Evolutionary conservation across 2,888 invertebrate genomes (phyloP).

Genomic region (Lapara coniferarum): DNA sequence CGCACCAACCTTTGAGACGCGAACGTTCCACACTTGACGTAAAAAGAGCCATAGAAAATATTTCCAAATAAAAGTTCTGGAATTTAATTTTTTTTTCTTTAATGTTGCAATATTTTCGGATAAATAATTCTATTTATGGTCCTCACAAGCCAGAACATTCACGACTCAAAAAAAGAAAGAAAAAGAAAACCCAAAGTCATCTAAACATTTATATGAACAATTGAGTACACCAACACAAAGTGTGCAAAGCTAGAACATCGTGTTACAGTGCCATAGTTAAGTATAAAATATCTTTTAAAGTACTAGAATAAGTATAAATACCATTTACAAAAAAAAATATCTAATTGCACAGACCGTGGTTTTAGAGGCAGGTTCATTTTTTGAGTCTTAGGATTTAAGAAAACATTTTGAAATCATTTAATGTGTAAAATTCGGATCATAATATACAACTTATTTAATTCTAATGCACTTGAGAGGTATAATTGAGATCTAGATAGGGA

Average conservation of each 20-base stretch:
- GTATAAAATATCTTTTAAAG: conserved; percentile 17
- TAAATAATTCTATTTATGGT: no score
- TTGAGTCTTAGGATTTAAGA: neutral
- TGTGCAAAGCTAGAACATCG: conserved; percentile 11
- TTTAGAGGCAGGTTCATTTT: neutral
- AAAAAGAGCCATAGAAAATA: no score
- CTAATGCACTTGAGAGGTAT: neutral
- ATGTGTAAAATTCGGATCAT: neutral
- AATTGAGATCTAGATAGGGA: neutral
- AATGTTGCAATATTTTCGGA: neutral
- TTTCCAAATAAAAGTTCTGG: no score
- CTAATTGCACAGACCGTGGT: conserved; percentile 19
- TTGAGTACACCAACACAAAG: conserved; percentile 16
- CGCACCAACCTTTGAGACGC: neutral
- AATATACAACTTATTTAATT: neutral
- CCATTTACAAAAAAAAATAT: conserved; percentile 15
- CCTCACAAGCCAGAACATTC: neutral
- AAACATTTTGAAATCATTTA: neutral
- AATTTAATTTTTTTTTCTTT: no score
- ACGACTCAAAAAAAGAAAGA: conserved; percentile 3
- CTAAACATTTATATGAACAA: conserved; percentile 22
- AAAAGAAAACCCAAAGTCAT: conserved; percentile 21
- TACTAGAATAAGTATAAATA: conserved; percentile 20
- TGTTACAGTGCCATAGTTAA: conserved; percentile 21
- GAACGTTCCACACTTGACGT: neutral